Conservation (phyloP, 2,888 invertebrate species). For the Drosophila longiperda region DNA sequence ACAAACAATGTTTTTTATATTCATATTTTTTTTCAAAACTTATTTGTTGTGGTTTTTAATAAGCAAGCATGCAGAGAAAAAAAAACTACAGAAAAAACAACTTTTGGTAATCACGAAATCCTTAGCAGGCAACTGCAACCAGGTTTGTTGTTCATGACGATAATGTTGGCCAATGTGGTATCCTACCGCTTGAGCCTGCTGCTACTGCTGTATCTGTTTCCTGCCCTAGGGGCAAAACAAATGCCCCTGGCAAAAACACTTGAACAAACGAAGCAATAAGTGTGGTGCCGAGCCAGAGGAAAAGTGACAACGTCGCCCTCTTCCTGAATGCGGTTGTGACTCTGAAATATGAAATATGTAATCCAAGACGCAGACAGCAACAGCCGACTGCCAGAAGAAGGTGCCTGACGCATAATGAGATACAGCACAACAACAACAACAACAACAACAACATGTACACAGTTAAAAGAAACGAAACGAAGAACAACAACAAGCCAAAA, state of each 20-base stretch:
- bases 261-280: constrained; percentile 68
- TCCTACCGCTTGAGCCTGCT: constrained; percentile 59
- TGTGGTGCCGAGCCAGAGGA: constrained; percentile 30
- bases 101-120: constrained; percentile 55
- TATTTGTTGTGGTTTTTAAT: constrained; percentile 47
- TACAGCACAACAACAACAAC: constrained; percentile 43
- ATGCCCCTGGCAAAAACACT: constrained; percentile 68
- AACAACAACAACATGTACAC: constrained; percentile 27
- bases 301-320: constrained; percentile 50
- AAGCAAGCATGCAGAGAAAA: constrained; percentile 40
- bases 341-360: constrained; percentile 78
- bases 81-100: constrained; percentile 6
- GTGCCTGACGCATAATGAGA: constrained; percentile 73
- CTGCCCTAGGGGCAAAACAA: constrained; percentile 53
- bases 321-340: constrained; percentile 47
- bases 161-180: constrained; percentile 44
- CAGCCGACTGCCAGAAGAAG: constrained; percentile 20
- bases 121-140: constrained; percentile 47
- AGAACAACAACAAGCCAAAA: constrained; percentile 53
- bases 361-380: constrained; percentile 67
- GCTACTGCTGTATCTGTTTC: constrained; percentile 49
- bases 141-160: constrained; percentile 38
- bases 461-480: constrained; percentile 34
- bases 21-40: constrained; percentile 23
- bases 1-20: constrained; percentile 51